Base-by-base conservation (phyloP, 2,888 invertebrate species). In the Chaitophorus viminalis region DNA sequence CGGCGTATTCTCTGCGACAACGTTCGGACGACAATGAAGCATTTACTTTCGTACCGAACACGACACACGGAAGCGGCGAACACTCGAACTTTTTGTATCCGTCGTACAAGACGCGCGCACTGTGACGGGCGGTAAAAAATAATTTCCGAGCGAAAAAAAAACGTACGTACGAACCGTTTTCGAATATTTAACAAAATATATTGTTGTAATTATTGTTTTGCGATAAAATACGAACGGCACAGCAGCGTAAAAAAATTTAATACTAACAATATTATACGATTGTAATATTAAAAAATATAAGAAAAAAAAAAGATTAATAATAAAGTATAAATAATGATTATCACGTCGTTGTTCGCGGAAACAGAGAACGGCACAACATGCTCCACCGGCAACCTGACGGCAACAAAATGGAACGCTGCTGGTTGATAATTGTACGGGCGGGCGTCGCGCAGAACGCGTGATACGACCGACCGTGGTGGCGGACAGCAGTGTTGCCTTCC, bases 361-460 rank as follows among this genome's bases (percentile, higher is more conserved):
- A 31, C 65, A 54, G 6, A 29, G 68, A 85, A 78, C 85, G 39
- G 60, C 78, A 86, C 86, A 60, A 86, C 86, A 79, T 72, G 86
- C 86, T 79, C 86, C 29, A 39, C 86, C 86, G 86, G 86, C 86
- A 86, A 86, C 86, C 79, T 79, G 86, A 79, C 86, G 86, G 86
- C 86, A 74, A 86, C 86, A 74, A 86, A 79, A 86, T 70, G 79
- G 36, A 29, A 36, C 83, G 75, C 75, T 68, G 46, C 77, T 29
- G 72, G 68, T 29, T 33, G 70, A 70, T 77, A 85, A 70, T 86
- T 25, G 79, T 86, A 86, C 21, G 86, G 86, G 86, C 21, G 86
- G 86, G 86, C 72, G 85, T 78, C 68, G 85, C 70, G 85, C 21
- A 21, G 25, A 33, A 74, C 82, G 82, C 74, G 60, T 72, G 86